phyloP scores from a whole-genome alignment of 92 coral and sea anemone genomes.

The Phenganax stokvisi region DNA sequence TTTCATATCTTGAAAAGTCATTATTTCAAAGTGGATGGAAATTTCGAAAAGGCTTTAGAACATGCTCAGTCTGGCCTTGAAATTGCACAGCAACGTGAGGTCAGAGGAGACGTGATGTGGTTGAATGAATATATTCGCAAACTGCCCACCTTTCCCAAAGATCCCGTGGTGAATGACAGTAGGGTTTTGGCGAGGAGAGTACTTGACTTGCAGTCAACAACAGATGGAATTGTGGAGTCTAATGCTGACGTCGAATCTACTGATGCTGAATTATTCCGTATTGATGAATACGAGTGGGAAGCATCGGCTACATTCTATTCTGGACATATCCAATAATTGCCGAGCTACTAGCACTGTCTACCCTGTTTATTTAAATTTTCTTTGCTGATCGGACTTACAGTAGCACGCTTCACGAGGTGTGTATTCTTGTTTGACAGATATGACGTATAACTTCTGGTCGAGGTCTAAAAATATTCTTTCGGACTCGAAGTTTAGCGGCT shows the following conservation, averaged over 20 bases:
- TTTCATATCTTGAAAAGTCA: not conserved
- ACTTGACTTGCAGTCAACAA: not conserved
- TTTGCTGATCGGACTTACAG: too few relatives aligned
- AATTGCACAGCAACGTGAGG: conserved; percentile 6
- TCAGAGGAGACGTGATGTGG: not conserved
- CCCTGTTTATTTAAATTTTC: too few relatives aligned
- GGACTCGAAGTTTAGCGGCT: too few relatives aligned
- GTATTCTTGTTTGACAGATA: too few relatives aligned
- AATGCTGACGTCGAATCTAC: not conserved
- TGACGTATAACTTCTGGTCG: too few relatives aligned
- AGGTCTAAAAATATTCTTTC: too few relatives aligned
- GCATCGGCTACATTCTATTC: too few relatives aligned
- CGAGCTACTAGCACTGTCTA: too few relatives aligned
- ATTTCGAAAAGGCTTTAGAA: not conserved
- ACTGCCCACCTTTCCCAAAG: not conserved
- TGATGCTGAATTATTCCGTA: not conserved
- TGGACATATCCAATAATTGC: too few relatives aligned
- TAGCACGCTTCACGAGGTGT: too few relatives aligned
- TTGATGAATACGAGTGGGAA: not conserved
- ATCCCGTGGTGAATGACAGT: not conserved
- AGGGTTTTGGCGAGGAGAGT: not conserved
- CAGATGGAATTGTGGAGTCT: conserved; percentile 4
- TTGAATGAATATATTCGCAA: not conserved
- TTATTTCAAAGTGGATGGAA: not conserved
- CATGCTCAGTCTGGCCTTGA: not conserved